phyloP scores from a whole-genome alignment of 2,113 vertebrate genomes.

The Choloepus hoffmanni region DNA sequence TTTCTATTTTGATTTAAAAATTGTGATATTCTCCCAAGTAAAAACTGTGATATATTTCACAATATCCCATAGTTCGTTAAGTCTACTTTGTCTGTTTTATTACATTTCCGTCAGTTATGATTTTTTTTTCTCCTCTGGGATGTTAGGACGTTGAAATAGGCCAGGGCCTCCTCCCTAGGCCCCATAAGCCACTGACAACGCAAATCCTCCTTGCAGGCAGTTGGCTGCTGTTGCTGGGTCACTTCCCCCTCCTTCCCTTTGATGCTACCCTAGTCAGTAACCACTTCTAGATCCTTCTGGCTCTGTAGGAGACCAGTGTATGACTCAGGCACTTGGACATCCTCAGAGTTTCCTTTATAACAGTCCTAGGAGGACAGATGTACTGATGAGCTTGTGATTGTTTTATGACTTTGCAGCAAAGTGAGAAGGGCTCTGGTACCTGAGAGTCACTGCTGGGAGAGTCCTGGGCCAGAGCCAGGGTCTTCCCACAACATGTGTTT shows the following conservation, averaged over 20 bases:
- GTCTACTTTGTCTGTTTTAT: conserved; percentile 46
- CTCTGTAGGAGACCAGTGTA: neutral
- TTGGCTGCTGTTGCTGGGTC: neutral
- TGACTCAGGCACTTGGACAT: neutral
- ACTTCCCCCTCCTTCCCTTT: neutral
- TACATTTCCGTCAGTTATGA: conserved; percentile 73
- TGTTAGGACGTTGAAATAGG: conserved; percentile 52
- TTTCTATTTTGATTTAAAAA: conserved; percentile 33
- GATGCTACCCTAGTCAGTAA: neutral
- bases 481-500: neutral
- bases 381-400: neutral
- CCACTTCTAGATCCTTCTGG: neutral
- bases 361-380: neutral
- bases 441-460: neutral
- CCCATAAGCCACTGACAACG: neutral
- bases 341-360: neutral
- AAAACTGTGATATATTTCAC: conserved; percentile 26
- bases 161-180: neutral
- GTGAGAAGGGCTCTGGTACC: neutral
- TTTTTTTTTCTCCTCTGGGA: conserved; percentile 2
- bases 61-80: neutral
- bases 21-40: neutral
- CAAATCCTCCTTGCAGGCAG: neutral
- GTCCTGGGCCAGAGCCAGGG: neutral
- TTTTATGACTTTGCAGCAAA: neutral